phyloP scores from a whole-genome alignment of 2,888 invertebrate species.

The Sinodicranocentrus sp. region DNA sequence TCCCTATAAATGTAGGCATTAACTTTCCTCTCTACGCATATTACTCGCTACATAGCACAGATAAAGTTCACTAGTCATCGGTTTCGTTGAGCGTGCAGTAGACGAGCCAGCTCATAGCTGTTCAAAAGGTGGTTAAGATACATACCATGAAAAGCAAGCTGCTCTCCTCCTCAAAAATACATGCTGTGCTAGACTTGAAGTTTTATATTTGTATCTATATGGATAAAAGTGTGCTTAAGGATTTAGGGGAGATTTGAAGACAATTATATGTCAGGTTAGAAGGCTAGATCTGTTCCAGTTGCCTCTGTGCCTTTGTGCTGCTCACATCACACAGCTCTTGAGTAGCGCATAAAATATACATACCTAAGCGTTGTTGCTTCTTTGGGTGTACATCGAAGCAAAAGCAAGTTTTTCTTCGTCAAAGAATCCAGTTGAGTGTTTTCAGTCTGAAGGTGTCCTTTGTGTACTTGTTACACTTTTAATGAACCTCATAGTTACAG shows the following conservation, averaged over 20 bases:
- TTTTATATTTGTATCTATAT: no score
- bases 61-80: constrained; percentile 61
- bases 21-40: neutral
- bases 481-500: constrained; percentile 26
- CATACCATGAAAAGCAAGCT: neutral
- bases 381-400: neutral
- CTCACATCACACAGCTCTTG: constrained; percentile 41
- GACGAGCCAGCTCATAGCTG: neutral
- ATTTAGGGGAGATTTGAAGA: constrained; percentile 5
- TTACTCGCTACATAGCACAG: constrained; percentile 56
- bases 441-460: neutral
- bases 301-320: constrained; percentile 59
- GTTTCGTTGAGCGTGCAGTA: constrained; percentile 14
- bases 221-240: neutral
- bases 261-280: constrained; percentile 60
- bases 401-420: neutral
- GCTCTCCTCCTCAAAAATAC: no score
- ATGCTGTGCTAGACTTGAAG: no score
- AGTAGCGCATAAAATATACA: neutral
- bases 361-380: neutral
- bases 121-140: neutral
- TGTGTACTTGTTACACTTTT: constrained; percentile 24
- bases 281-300: constrained; percentile 53
- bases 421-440: constrained; percentile 4
- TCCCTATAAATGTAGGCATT: neutral